phyloP scores from a whole-genome alignment of 2,797 vertebrate species.

The Mico argentatus region DNA sequence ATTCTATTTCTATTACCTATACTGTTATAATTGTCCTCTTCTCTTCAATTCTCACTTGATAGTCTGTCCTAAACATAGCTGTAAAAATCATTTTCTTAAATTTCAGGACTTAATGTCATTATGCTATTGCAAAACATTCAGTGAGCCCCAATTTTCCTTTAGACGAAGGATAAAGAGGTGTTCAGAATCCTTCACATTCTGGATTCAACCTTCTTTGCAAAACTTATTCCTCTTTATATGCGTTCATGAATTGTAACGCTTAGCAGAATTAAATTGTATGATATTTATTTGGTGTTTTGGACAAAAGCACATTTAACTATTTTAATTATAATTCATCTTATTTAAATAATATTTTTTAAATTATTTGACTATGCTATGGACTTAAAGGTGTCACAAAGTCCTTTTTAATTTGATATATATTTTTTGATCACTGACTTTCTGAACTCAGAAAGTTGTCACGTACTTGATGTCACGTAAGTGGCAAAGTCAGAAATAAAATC shows the following conservation, averaged over 20 bases:
- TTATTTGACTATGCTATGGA: not conserved
- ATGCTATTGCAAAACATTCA: not conserved
- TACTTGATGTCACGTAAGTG: not conserved
- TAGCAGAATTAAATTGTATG: not conserved
- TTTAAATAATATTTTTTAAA: not conserved
- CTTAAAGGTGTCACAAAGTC: not conserved
- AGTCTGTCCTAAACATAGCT: not conserved
- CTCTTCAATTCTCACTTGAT: not conserved
- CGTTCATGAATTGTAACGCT: not conserved
- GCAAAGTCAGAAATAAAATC: not conserved
- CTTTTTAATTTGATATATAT: not conserved
- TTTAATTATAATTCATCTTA: constrained; percentile 1
- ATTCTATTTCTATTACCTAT: not conserved
- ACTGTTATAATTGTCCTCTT: not conserved
- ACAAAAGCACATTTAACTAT: not conserved
- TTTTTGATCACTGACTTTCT: not conserved
- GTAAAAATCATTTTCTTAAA: not conserved
- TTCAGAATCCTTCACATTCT: not conserved
- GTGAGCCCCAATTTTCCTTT: not conserved
- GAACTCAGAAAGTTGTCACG: not conserved
- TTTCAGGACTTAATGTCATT: not conserved
- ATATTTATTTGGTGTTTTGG: not conserved
- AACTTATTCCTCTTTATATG: not conserved
- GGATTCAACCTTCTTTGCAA: not conserved
- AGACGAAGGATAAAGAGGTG: not conserved